These are phyloP conservation scores for Agriopis aurantiaria DNA, from an alignment of 2,888 invertebrate genomes.

Conservation along the genomic window DNA sequence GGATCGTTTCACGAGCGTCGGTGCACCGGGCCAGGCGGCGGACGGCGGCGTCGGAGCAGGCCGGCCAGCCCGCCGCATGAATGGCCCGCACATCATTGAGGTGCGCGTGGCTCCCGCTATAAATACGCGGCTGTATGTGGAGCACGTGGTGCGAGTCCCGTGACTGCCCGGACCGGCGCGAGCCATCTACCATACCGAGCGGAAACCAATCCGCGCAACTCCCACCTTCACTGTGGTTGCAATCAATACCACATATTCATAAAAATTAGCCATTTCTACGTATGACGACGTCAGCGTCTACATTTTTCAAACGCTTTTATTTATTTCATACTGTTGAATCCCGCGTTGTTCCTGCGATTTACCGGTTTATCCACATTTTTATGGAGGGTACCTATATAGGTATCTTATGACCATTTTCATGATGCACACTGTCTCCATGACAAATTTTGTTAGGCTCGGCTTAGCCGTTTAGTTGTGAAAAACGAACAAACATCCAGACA, in stretches of 20 bases:
- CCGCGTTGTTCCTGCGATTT: no score
- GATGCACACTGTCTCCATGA: no score
- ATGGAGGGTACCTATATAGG: no score
- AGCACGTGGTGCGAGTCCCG: slow-evolving; percentile 27
- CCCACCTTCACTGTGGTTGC: not conserved
- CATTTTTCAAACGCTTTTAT: no score
- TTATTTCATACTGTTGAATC: no score
- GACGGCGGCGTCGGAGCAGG: no score
- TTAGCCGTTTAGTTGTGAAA: no score
- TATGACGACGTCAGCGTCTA: no score
- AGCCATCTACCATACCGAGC: not conserved
- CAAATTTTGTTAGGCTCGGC: no score
- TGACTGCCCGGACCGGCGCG: slow-evolving; percentile 13
- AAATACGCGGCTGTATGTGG: slow-evolving; percentile 25
- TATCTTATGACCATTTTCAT: no score
- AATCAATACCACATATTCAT: not conserved
- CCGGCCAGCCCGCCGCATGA: slow-evolving; percentile 24
- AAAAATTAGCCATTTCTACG: not conserved
- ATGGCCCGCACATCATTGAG: slow-evolving; percentile 37
- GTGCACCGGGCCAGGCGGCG: slow-evolving; percentile 3
- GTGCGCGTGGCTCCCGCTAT: slow-evolving; percentile 28
- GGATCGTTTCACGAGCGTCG: slow-evolving; percentile 22
- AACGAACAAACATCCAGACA: no score
- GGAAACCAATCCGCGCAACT: not conserved
- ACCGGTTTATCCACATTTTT: no score